Evolutionary conservation across 2,797 vertebrate species (phyloP).

Genomic region (Hoplostethus mediterraneus): DNA sequence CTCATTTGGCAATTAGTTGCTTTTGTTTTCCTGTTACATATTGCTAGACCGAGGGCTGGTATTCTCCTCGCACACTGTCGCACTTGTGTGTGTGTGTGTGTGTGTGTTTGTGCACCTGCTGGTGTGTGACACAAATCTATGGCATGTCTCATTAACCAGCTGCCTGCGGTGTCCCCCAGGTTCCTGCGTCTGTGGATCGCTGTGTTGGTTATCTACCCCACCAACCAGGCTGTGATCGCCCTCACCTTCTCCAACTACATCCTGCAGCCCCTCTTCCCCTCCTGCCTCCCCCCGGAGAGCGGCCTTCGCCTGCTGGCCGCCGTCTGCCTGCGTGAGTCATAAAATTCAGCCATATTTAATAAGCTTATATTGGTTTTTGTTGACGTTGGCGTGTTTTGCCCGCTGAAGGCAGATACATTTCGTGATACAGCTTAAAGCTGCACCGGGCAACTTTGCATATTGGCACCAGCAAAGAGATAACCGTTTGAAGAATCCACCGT

Average conservation of each 20-base stretch:
- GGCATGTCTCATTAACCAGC: conserved; percentile 19
- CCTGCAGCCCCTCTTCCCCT: conserved; percentile 87
- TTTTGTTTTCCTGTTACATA: conserved; percentile 24
- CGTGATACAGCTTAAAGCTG: too few species aligned
- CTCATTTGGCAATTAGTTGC: conserved; percentile 11
- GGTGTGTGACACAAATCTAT: conserved; percentile 13
- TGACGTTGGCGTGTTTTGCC: not conserved
- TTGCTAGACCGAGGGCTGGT: not conserved
- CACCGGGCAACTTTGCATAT: too few species aligned
- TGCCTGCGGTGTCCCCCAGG: conserved; percentile 62
- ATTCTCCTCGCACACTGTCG: conserved; percentile 5
- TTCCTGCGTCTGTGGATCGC: conserved; percentile 90
- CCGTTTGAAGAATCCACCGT: too few species aligned
- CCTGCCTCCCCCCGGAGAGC: conserved; percentile 85
- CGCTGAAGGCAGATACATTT: not conserved
- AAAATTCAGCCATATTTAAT: not conserved
- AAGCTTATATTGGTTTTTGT: conserved; percentile 2
- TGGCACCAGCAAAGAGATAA: too few species aligned
- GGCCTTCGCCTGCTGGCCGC: conserved; percentile 85
- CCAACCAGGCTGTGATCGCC: conserved; percentile 90
- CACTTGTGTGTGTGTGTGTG: not conserved
- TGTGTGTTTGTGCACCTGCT: not conserved
- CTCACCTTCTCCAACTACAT: conserved; percentile 91
- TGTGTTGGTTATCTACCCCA: conserved; percentile 89
- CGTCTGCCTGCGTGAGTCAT: conserved; percentile 88